Evolutionary conservation across 2,888 invertebrate genomes (phyloP), one percentile per base, ranked within the genome.

Genomic region (Eutolmus rufibarbis): DNA sequence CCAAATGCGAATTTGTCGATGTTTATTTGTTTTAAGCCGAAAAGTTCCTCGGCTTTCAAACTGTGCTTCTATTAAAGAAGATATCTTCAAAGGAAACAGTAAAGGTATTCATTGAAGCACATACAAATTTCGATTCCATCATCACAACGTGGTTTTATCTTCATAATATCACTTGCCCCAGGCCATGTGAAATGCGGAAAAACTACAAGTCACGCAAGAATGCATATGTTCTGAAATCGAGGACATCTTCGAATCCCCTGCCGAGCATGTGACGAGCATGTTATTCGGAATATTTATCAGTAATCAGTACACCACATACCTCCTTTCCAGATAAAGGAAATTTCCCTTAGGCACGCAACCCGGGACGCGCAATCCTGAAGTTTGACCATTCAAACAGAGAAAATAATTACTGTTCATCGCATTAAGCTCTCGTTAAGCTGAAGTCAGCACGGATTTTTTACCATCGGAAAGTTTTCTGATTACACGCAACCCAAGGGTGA

Each of bases 351-450:
- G 79, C 79, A 79, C 79, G 79, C 79, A 79, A 79, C 7, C 51
- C n/a, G 51, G 79, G 79, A 79, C 51, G 31, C 51, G 23, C 43
- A 56, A 79, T 46, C 79, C 51, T 79, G 5, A 79, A 79, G 79
- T 79, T 79, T 79, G 79, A 79, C 79, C 79, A 79, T 46, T 79
- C 79, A 46, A 79, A 79, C 79, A 79, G 79, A 79, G 79, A 79
- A 79, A 79, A 79, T 46, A 79, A 79, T 79, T 46, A 79, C 79
- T 51, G 51, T 79, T 79, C 79, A 79, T 79, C 79, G 79, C 79
- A 79, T 79, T 79, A 79, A 79, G 79, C 79, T 46, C 79, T 79
- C 79, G 79, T 79, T 79, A 79, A 79, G 79, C 79, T 79, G 79
- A 79, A 79, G 79, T 79, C 79, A 79, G 79, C 79, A 79, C 28